Evolutionary conservation across 92 coral and sea anemone genomes (phyloP).

Genomic region (Scolanthus callimorphus): DNA sequence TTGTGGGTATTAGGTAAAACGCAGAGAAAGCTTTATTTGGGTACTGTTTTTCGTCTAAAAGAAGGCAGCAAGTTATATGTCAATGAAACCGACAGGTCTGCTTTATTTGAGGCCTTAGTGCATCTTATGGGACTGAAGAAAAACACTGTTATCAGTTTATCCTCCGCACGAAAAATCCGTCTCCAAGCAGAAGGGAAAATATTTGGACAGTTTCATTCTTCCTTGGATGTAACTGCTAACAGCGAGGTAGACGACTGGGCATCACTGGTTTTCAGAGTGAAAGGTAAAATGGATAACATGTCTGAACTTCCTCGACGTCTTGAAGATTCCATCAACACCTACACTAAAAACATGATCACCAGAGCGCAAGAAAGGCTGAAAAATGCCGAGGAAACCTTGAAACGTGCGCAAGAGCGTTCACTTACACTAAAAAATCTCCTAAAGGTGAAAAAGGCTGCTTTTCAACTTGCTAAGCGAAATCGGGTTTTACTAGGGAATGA

Average conservation of each 20-base stretch:
- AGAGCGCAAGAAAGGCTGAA: conserved; percentile 21
- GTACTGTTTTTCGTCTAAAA: not conserved
- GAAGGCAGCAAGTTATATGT: not conserved
- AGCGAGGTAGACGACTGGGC: conserved; percentile 33
- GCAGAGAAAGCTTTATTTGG: not conserved
- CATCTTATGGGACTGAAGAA: not conserved
- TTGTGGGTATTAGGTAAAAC: not conserved
- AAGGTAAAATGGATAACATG: conserved; percentile 19
- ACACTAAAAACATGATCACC: conserved; percentile 6
- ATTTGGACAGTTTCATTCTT: conserved; percentile 13
- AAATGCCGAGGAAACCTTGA: conserved; percentile 13
- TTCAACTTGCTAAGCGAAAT: not conserved
- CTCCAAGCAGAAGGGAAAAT: conserved; percentile 1
- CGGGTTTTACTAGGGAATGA: not conserved
- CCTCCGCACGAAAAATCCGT: not conserved
- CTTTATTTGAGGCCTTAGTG: not conserved
- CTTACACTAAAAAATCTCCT: not conserved
- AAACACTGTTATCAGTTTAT: not conserved
- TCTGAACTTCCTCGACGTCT: conserved; percentile 18
- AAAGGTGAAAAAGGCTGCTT: not conserved
- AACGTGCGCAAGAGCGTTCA: conserved; percentile 13
- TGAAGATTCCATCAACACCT: conserved; percentile 18
- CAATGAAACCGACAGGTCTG: not conserved
- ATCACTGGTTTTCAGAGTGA: conserved; percentile 17
- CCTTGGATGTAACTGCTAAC: conserved; percentile 27